A percentile compares a stretch with the other conserved stretches of the same genome.
Conservation (phyloP, 2,797 vertebrate genomes). For the Synaphobranchus kaupii region DNA sequence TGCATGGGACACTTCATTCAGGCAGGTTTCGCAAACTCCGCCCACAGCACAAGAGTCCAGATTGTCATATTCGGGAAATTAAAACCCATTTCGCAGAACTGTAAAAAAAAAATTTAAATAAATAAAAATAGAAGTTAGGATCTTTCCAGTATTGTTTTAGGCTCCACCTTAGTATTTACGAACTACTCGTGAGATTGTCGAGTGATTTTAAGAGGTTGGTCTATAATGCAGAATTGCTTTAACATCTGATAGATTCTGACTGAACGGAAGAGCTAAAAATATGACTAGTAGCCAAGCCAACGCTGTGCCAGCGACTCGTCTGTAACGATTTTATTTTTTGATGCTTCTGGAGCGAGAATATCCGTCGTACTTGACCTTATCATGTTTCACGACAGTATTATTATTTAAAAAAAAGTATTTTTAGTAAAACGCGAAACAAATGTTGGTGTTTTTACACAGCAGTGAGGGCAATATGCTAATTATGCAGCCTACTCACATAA, state of each 20-base stretch:
- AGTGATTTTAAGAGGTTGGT: neutral
- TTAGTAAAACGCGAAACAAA: slow-evolving; percentile 11
- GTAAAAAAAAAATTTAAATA: no score
- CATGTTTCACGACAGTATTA: neutral
- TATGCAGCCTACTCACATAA: neutral
- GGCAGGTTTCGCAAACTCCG: neutral
- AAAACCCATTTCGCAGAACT: slow-evolving; percentile 21
- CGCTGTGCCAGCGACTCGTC: neutral
- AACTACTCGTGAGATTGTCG: neutral
- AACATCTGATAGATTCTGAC: neutral
- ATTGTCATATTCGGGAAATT: slow-evolving; percentile 35
- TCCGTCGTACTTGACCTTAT: slow-evolving; percentile 18
- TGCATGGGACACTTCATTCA: neutral
- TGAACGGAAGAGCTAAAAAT: slow-evolving; percentile 20
- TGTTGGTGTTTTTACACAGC: neutral
- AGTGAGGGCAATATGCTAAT: neutral
- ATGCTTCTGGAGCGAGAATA: slow-evolving; percentile 27
- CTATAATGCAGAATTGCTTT: neutral
- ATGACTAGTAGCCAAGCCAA: neutral
- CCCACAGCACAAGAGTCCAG: neutral
- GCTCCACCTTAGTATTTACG: neutral
- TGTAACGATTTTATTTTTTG: neutral
- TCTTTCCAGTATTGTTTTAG: slow-evolving; percentile 1
- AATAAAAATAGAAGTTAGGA: neutral
- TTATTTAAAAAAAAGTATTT: neutral